Base-by-base conservation (phyloP, 2,888 invertebrate species). In the Mactromeris polynyma region DNA sequence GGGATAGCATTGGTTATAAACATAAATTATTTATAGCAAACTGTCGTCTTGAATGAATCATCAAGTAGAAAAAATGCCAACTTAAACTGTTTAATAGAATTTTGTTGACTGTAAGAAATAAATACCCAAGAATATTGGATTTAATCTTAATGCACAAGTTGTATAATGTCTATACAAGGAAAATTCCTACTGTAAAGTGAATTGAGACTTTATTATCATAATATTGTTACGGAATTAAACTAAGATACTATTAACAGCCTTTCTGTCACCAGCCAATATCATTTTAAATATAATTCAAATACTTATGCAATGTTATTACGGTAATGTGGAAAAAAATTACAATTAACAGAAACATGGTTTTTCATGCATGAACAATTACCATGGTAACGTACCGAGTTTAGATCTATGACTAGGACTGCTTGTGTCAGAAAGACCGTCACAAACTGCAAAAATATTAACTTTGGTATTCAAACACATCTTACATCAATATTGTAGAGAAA, bases 401-500 rank as follows among this genome's bases (percentile, higher is more conserved):
- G 92, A 92, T 86, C 89, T 92, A 92, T 90, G 92, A 85, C 92
- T 92, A 51, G 92, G 92, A 86, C 92, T 92, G 87, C 92, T 92
- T 69, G 92, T 92, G 80, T 92, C 92, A 46, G 92, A 92, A 58
- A 89, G 83, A 78, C 89, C 89, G 73, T 92, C 92, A 83, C 87
- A 90, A 64, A 91, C 85, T 86, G 87, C 26, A 87, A 73, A 87
- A 73, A 86, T 81, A 81, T 69, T 36, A 81, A 84, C 83, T 83
- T 17, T 64, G n/a, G 19, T 17, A 73, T 73, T 36, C 73, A 73
- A 73, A 73, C 36, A 64, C 26, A 64, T 64, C 26, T 64, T 64
- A 26, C 0, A 64, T 64, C n/a, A 2, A 64, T 64, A 64, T 6
- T 64, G 58, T 64, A 26, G 26, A 51, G n/a, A n/a, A n/a, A n/a